Conservation (phyloP, 2,797 vertebrate species). For the Basileuterus tristriatus region DNA sequence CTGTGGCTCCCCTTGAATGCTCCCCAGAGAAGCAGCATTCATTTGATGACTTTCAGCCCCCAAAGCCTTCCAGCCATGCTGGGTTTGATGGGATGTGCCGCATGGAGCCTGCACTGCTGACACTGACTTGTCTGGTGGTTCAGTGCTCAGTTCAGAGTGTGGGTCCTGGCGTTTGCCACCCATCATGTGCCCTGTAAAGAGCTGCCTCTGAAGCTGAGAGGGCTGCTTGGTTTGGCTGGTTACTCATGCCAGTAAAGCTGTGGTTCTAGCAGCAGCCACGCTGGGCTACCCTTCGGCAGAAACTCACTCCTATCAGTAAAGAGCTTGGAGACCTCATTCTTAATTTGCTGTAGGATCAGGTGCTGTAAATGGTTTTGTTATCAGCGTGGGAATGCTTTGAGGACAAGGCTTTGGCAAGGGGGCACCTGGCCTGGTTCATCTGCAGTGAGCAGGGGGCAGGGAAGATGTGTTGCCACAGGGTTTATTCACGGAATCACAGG, state of each 20-base stretch:
- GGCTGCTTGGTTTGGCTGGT: neutral
- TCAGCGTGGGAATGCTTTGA: neutral
- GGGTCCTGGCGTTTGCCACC: neutral
- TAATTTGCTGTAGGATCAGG: neutral
- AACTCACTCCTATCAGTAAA: neutral
- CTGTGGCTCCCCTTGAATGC: neutral
- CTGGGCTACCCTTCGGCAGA: neutral
- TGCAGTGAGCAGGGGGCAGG: neutral
- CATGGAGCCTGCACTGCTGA: neutral
- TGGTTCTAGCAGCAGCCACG: neutral
- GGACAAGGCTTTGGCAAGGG: neutral
- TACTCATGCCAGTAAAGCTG: neutral
- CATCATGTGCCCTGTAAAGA: fast-evolving
- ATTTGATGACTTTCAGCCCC: neutral
- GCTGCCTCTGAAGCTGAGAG: neutral
- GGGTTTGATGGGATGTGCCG: neutral
- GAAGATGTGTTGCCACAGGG: neutral
- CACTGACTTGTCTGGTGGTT: neutral
- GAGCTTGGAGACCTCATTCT: neutral
- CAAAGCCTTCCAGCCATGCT: neutral
- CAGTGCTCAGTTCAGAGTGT: neutral
- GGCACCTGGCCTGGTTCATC: neutral
- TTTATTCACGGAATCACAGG: neutral
- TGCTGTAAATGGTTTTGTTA: neutral
- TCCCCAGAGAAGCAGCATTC: neutral